Evolutionary conservation across 2,113 vertebrate species (phyloP).

Genomic region (Zosterops pallidus): DNA sequence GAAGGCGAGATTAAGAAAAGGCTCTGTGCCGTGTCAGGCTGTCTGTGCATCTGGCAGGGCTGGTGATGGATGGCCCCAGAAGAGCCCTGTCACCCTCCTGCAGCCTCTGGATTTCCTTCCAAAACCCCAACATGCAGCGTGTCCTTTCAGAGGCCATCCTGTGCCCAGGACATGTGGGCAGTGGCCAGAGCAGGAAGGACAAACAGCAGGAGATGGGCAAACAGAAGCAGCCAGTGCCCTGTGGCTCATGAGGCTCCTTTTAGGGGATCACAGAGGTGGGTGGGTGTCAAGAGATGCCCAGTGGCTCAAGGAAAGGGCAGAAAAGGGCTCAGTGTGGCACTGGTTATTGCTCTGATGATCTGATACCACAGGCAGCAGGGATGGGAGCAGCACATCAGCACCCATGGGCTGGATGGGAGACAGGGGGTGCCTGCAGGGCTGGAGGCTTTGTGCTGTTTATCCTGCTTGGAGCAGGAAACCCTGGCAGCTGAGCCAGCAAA

Average conservation of each 20-base stretch:
- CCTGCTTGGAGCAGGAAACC: not conserved
- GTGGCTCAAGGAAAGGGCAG: accelerated
- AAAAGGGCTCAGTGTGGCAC: not conserved
- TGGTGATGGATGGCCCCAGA: not conserved
- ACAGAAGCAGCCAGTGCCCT: not conserved
- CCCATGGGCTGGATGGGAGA: accelerated
- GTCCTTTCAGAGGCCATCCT: not conserved
- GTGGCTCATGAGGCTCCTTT: not conserved
- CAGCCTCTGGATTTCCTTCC: not conserved
- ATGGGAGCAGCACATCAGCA: accelerated
- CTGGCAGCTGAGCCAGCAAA: not conserved
- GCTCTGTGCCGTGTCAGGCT: conserved; percentile 2
- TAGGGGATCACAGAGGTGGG: accelerated
- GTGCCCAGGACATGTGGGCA: not conserved
- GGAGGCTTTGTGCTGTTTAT: not conserved
- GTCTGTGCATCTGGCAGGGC: conserved; percentile 13
- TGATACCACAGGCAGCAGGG: accelerated
- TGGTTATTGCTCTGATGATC: not conserved
- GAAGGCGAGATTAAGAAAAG: not conserved
- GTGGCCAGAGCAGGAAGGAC: not conserved
- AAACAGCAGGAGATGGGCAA: not conserved
- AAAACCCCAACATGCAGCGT: not conserved
- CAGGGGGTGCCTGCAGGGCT: not conserved
- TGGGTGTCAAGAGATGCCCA: not conserved
- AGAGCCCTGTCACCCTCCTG: not conserved